These are phyloP conservation scores for Cryptotis parvus DNA, from an alignment of 2,113 vertebrate genomes.

Conservation along the genomic window DNA sequence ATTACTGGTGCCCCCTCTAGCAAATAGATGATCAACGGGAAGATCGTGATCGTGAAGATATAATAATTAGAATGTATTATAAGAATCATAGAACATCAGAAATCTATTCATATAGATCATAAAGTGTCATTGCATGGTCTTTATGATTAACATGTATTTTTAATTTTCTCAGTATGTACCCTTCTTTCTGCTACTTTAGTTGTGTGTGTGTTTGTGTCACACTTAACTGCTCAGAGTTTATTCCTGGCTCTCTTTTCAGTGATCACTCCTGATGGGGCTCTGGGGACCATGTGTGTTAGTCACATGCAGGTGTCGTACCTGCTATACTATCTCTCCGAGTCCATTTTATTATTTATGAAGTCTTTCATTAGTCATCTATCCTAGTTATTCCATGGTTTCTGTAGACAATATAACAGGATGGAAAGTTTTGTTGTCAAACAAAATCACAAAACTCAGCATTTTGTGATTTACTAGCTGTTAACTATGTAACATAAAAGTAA, in stretches of 20 bases:
- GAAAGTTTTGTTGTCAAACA: background rate
- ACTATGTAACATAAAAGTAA: background rate
- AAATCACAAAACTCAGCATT: background rate
- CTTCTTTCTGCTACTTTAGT: background rate
- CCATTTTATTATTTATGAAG: background rate
- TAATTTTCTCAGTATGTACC: background rate
- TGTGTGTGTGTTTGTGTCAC: no score
- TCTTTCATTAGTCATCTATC: background rate
- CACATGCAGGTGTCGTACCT: no score
- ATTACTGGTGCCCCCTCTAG: no score
- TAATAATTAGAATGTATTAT: background rate
- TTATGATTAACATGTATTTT: background rate
- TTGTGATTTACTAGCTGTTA: conserved; percentile 11
- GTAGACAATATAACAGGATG: background rate
- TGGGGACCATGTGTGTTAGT: no score
- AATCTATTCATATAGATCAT: background rate
- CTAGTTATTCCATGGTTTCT: background rate
- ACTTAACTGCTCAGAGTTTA: no score
- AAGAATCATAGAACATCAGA: background rate
- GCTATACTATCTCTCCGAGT: no score
- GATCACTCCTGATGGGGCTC: no score
- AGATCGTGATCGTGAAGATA: no score
- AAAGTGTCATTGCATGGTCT: background rate
- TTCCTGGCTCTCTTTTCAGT: no score
- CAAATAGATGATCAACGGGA: no score